Conservation (phyloP, 2,113 vertebrate species). For the Paralichthys olivaceus region DNA sequence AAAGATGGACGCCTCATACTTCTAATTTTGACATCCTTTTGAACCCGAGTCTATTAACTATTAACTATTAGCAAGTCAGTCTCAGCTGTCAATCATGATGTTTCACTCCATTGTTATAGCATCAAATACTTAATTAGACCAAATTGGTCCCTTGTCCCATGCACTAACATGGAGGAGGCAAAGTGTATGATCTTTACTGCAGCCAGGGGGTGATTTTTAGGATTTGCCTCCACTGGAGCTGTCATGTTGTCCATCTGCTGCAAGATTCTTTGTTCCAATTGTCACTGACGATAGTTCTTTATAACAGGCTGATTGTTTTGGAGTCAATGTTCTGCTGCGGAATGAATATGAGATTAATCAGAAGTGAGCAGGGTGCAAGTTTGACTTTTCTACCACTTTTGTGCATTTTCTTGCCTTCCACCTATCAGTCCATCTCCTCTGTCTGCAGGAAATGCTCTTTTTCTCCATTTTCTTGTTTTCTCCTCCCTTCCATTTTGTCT, state of each 20-base stretch:
- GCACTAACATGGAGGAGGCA: too few species aligned
- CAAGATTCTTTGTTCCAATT: too few species aligned
- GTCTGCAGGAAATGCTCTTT: slow-evolving; percentile 46
- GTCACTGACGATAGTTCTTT: too few species aligned
- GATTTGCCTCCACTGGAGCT: too few species aligned
- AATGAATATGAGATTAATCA: neutral
- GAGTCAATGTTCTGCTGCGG: neutral
- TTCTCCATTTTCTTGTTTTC: slow-evolving; percentile 76
- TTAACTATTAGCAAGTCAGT: neutral
- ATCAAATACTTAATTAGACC: neutral
- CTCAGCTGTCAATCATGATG: neutral
- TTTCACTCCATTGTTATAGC: neutral
- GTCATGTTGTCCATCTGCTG: too few species aligned
- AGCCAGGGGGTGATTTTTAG: too few species aligned
- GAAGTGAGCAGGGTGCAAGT: neutral
- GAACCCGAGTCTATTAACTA: too few species aligned
- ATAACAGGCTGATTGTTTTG: too few species aligned
- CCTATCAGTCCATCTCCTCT: slow-evolving; percentile 69
- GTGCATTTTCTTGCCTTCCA: slow-evolving; percentile 11
- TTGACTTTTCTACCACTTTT: slow-evolving; percentile 31
- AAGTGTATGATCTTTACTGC: too few species aligned
- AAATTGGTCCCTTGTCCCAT: too few species aligned
- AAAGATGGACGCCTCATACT: too few species aligned
- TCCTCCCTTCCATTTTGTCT: slow-evolving; percentile 65
- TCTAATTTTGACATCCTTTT: too few species aligned